These are phyloP conservation scores for Polydrusus cervinus DNA, from an alignment of 2,888 invertebrate genomes.

Conservation along the genomic window DNA sequence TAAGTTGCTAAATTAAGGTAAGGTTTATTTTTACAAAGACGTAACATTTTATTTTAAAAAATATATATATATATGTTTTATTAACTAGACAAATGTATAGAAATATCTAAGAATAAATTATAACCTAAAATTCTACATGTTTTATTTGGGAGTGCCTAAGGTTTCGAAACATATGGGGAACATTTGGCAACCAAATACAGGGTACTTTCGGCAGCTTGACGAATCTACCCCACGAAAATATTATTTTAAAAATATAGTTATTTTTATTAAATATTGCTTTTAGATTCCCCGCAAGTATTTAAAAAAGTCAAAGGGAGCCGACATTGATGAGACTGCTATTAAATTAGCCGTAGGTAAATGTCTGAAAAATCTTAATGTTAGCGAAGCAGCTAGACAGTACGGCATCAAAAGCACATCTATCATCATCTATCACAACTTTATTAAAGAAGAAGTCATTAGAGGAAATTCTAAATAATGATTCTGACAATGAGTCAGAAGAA, in stretches of 20 bases:
- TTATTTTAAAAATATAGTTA: too few species aligned
- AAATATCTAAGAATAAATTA: too few species aligned
- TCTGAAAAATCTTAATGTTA: slow-evolving; percentile 20
- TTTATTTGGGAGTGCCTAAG: too few species aligned
- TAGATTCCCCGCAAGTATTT: slow-evolving; percentile 33
- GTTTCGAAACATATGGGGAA: too few species aligned
- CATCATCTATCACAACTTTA: slow-evolving; percentile 22
- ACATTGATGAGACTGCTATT: slow-evolving; percentile 30
- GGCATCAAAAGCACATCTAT: slow-evolving; percentile 29
- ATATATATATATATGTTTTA: too few species aligned
- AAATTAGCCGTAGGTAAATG: slow-evolving; percentile 24
- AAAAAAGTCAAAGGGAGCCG: slow-evolving; percentile 28
- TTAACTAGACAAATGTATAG: too few species aligned
- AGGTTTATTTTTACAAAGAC: neutral
- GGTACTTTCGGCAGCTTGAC: too few species aligned
- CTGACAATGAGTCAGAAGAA: neutral
- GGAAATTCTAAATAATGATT: neutral
- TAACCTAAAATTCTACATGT: too few species aligned
- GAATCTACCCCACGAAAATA: too few species aligned
- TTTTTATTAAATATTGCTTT: neutral
- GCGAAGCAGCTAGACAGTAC: slow-evolving; percentile 8
- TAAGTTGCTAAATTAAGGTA: neutral
- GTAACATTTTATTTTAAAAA: neutral
- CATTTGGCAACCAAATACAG: too few species aligned
- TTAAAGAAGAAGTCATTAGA: slow-evolving; percentile 29